Percentiles rank a stretch among this genome's conserved stretches.
Evolutionary conservation across 2,113 vertebrate species (phyloP).

Genomic region (Thermophis baileyi): DNA sequence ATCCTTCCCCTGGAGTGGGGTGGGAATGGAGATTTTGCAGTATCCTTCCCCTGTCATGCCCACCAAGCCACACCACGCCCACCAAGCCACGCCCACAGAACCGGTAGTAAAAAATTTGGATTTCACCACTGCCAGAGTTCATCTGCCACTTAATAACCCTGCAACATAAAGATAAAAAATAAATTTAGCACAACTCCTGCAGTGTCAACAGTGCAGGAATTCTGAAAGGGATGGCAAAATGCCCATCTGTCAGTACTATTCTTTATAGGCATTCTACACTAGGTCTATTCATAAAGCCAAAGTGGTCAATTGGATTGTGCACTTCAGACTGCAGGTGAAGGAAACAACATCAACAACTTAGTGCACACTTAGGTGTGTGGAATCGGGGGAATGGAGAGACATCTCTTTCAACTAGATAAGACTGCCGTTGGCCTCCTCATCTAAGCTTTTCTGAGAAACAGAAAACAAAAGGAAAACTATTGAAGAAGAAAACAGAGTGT

Average conservation of each 20-base stretch:
- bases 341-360: neutral
- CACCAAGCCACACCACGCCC: too few relatives aligned
- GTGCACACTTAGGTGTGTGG: neutral
- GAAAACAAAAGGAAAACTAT: neutral
- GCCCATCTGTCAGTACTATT: neutral
- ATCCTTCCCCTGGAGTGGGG: too few relatives aligned
- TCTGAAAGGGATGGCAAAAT: neutral
- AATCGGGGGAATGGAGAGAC: neutral
- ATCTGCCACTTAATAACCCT: neutral
- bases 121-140: too few relatives aligned
- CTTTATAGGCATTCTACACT: neutral
- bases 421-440: neutral
- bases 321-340: neutral
- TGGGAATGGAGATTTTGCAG: too few relatives aligned
- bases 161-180: neutral
- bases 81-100: too few relatives aligned
- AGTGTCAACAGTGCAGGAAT: neutral
- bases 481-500: neutral
- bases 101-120: too few relatives aligned
- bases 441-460: neutral
- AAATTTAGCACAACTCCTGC: neutral
- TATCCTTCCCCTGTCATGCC: too few relatives aligned
- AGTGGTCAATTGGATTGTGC: neutral
- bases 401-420: neutral
- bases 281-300: neutral